Percentiles rank a stretch among this genome's conserved stretches.
Evolutionary conservation across 2,113 vertebrate species (phyloP).

Genomic region (Marmota flaviventris): DNA sequence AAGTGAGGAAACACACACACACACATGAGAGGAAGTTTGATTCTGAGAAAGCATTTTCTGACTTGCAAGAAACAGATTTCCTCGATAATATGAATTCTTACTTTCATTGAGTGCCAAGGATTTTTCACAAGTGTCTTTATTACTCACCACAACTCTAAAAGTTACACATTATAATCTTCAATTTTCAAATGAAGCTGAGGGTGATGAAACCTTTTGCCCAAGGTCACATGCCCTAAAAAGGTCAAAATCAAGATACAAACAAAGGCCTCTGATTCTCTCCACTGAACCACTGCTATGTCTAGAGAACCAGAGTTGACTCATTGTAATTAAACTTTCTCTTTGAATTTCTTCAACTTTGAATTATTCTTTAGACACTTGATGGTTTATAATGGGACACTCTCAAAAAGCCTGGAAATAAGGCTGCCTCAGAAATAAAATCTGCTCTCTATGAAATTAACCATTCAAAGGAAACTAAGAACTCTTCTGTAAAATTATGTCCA

Average conservation of each 20-base stretch:
- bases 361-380: constrained; percentile 34
- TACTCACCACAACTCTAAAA: constrained; percentile 6
- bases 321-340: constrained; percentile 47
- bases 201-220: constrained; percentile 20
- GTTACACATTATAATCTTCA: not conserved
- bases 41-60: constrained; percentile 6
- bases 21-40: not conserved
- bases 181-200: not conserved
- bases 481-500: not conserved
- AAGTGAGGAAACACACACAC: not conserved
- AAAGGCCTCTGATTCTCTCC: not conserved
- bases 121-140: not conserved
- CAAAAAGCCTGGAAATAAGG: not conserved
- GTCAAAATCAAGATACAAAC: not conserved
- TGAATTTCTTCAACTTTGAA: constrained; percentile 18
- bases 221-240: not conserved
- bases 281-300: not conserved
- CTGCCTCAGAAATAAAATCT: constrained; percentile 48
- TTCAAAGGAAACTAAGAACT: constrained; percentile 4
- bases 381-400: not conserved
- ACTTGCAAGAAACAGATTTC: not conserved
- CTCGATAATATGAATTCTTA: not conserved
- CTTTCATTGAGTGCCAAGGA: not conserved
- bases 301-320: not conserved
- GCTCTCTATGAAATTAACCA: constrained; percentile 24